These are phyloP conservation scores for Scophthalmus maximus DNA, from an alignment of 2,113 vertebrate species.

Conservation along the genomic window DNA sequence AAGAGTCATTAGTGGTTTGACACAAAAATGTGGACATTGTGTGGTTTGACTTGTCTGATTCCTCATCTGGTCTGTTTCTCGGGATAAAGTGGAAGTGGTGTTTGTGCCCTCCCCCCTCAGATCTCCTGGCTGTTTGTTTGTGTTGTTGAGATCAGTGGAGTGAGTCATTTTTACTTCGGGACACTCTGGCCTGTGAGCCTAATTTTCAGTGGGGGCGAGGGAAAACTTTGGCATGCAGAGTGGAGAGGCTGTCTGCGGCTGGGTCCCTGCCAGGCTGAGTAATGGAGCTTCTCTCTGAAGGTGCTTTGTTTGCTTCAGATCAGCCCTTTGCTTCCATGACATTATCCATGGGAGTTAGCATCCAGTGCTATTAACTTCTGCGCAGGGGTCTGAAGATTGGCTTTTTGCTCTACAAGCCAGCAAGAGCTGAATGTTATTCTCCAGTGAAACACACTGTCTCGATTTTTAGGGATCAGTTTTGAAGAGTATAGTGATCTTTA, in stretches of 20 bases:
- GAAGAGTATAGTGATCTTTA: constrained; percentile 2
- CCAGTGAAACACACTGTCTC: neutral
- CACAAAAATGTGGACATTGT: neutral
- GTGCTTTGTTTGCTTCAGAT: constrained; percentile 63
- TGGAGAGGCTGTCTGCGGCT: constrained; percentile 49
- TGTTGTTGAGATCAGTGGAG: constrained; percentile 57
- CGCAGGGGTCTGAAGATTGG: constrained; percentile 39
- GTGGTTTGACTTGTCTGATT: constrained; percentile 4
- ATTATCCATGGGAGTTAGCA: constrained; percentile 59
- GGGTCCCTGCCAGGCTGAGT: constrained; percentile 61
- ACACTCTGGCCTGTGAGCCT: constrained; percentile 55
- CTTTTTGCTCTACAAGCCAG: constrained; percentile 23
- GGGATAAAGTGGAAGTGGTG: constrained; percentile 35
- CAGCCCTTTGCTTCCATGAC: constrained; percentile 54
- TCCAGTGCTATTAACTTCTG: constrained; percentile 59
- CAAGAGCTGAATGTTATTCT: constrained; percentile 12
- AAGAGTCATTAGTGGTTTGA: neutral
- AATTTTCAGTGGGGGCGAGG: constrained; percentile 48
- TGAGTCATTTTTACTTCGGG: constrained; percentile 67
- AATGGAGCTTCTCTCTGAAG: constrained; percentile 65
- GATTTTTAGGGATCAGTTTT: neutral
- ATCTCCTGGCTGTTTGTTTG: constrained; percentile 54
- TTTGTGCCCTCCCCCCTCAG: constrained; percentile 28
- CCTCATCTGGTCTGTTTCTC: constrained; percentile 34
- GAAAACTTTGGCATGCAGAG: constrained; percentile 58